Conservation (phyloP, 2,888 invertebrate genomes). For the Ecliptopera silaceata region DNA sequence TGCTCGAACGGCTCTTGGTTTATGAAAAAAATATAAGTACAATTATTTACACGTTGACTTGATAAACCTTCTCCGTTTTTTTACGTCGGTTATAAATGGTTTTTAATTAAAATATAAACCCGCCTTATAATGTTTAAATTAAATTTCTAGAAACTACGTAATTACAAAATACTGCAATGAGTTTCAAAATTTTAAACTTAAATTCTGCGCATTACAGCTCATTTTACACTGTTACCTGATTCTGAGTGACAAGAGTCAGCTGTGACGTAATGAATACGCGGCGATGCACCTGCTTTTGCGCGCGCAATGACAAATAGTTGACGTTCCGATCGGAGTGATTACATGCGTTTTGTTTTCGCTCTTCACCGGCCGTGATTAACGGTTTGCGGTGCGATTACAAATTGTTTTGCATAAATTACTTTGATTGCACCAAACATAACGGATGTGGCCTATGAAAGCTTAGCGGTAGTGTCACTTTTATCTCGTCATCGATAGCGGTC, state of each 20-base stretch:
- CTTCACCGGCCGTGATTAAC: conserved; percentile 18
- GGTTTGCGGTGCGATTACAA: conserved; percentile 7
- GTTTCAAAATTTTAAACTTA: too few species aligned
- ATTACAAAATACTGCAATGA: too few species aligned
- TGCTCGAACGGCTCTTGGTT: too few species aligned
- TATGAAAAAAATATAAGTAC: too few species aligned
- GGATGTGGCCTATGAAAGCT: background rate
- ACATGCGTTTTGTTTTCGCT: conserved; percentile 41
- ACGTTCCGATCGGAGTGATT: conserved; percentile 47
- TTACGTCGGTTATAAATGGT: too few species aligned
- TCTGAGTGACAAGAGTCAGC: conserved; percentile 10
- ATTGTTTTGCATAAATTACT: conserved; percentile 7
- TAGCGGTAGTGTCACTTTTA: too few species aligned
- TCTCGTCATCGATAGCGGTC: too few species aligned
- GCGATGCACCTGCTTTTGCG: conserved; percentile 62
- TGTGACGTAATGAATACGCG: conserved; percentile 60
- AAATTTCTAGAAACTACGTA: too few species aligned
- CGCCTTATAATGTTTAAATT: too few species aligned
- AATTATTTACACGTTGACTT: too few species aligned
- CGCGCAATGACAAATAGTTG: conserved; percentile 61
- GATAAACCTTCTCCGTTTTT: too few species aligned
- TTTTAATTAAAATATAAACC: too few species aligned
- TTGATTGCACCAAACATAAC: background rate
- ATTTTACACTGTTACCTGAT: background rate
- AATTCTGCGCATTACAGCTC: background rate